Percentiles rank a stretch among this genome's conserved stretches.
These are phyloP conservation scores for Oscheius onirici DNA, from an alignment of 2,888 invertebrate genomes.

Conservation along the genomic window DNA sequence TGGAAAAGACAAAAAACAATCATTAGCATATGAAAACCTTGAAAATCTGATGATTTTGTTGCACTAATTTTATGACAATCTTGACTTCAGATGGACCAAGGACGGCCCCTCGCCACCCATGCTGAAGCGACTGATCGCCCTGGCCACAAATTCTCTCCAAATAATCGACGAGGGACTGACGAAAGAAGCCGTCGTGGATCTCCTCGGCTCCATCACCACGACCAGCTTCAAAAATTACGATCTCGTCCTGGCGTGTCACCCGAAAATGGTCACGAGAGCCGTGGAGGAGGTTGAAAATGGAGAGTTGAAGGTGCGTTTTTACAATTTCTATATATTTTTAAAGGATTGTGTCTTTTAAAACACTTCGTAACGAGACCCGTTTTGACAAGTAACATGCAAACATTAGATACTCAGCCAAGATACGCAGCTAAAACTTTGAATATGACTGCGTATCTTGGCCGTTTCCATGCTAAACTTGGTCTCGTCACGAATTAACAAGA, in stretches of 20 bases:
- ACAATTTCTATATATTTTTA: neutral
- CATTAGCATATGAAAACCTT: too few species aligned
- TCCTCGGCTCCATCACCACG: conserved; percentile 27
- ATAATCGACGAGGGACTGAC: conserved; percentile 40
- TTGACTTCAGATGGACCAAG: conserved; percentile 43
- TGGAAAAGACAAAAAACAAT: too few species aligned
- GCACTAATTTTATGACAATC: neutral
- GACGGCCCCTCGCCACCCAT: conserved; percentile 48
- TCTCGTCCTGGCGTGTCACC: conserved; percentile 38
- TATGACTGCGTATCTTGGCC: too few species aligned
- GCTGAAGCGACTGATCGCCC: conserved; percentile 44
- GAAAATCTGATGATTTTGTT: too few species aligned
- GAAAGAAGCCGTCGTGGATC: neutral
- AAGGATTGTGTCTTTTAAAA: too few species aligned
- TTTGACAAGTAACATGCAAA: too few species aligned
- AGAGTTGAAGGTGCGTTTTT: conserved; percentile 20
- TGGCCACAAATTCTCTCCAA: conserved; percentile 45
- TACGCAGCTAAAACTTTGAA: too few species aligned
- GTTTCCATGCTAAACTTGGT: too few species aligned
- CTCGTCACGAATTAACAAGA: too few species aligned
- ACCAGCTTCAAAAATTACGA: conserved; percentile 38
- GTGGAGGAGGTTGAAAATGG: conserved; percentile 7
- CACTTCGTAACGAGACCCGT: too few species aligned
- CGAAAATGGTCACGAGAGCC: conserved; percentile 36
- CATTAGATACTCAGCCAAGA: too few species aligned